Base-by-base conservation (phyloP, 1,140 invertebrate species). In the Trachymyrmex cornetzi region DNA sequence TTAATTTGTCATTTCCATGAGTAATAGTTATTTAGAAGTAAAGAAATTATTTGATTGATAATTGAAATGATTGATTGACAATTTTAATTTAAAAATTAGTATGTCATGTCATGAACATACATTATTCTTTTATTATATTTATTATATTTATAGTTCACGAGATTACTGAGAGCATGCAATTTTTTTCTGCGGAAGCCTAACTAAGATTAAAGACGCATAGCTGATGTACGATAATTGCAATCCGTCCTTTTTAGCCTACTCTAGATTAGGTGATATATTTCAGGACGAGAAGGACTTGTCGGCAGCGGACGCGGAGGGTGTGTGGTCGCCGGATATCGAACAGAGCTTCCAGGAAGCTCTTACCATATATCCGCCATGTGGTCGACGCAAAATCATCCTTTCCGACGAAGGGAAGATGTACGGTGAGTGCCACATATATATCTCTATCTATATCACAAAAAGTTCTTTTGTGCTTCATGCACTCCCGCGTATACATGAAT, bases 381-480 rank as follows among this genome's bases (percentile, higher is more conserved):
- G 99, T 80, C 96, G 99, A 92, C 96, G 99, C 93, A 99, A 99
- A 97, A 99, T 99, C 94, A 99, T 99, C 91, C 97, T 99, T 89
- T 99, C 99, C 86, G 99, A 99, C 95, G 99, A 99, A 96, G 99
- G 99, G 94, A 99, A 99, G 97, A 99, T 99, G 99, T 99, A 99
- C 96, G 99, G 99, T 99, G 96, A 98, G 99, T 98, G 53, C 24
- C 75, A 53, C 91, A 93, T n/a, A 69, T 69, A 94, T 94, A 94
- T 16, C 12, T 34, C 30, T 24, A 34, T 59, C 34, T 59, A 30
- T 61, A 38, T 12, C 48, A 67, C 48, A 38, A 69, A 24, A 38
- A 57, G 1, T 34, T 19, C 16, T 61, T 61, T 59, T 57, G 24
- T 81, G 24, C 24, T 82, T 82, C 19, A 12, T 22, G 48, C 12